Evolutionary conservation across 2,797 vertebrate genomes (phyloP).

Genomic region (Smutsia temminckii): DNA sequence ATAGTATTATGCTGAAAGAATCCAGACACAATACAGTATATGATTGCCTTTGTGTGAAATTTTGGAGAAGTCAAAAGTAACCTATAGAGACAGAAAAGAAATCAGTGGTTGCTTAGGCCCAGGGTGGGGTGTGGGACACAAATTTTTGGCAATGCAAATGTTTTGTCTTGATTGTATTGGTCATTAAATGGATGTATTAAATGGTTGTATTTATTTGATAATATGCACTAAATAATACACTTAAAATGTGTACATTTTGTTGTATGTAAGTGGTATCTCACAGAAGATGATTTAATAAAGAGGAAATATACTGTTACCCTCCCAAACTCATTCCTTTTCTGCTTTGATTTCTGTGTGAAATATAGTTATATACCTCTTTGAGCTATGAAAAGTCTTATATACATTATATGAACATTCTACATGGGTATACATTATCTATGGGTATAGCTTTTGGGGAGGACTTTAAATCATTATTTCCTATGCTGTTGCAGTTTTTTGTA

Average conservation of each 20-base stretch:
- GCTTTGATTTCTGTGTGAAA: background rate
- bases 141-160: background rate
- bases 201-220: background rate
- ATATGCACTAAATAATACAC: background rate
- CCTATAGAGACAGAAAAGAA: background rate
- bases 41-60: background rate
- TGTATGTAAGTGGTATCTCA: background rate
- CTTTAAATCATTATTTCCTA: background rate
- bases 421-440: background rate
- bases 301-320: background rate
- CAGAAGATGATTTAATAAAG: background rate
- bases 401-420: background rate
- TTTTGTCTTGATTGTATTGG: background rate
- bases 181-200: background rate
- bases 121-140: background rate
- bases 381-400: constrained; percentile 1
- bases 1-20: background rate
- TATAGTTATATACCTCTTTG: background rate
- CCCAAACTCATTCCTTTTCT: background rate
- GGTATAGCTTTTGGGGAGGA: background rate
- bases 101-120: background rate
- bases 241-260: background rate
- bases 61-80: background rate
- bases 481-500: background rate
- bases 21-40: background rate